Conservation (phyloP, 2,113 vertebrate species). For the Tyrannus savana region DNA sequence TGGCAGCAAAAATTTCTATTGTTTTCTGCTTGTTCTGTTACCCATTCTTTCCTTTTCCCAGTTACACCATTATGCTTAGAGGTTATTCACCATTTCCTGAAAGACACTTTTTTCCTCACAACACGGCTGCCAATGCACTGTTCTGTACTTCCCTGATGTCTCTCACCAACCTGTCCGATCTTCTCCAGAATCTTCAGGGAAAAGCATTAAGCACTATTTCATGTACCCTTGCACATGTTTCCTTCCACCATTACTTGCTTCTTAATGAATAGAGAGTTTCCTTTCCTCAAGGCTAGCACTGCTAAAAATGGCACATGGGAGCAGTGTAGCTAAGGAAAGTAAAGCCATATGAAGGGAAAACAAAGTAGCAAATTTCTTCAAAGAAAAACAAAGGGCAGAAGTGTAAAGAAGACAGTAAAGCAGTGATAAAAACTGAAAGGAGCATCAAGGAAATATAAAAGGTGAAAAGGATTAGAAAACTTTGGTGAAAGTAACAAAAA, state of each 20-base stretch:
- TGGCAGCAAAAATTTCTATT: neutral
- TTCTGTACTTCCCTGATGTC: neutral
- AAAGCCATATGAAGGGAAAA: neutral
- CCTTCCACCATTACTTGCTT: neutral
- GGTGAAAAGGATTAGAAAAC: neutral
- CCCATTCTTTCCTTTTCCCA: neutral
- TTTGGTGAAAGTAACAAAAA: neutral
- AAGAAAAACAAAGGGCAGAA: neutral
- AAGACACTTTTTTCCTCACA: neutral
- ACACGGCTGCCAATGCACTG: neutral
- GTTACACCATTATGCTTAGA: conserved; percentile 16
- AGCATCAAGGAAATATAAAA: neutral
- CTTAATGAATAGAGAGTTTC: neutral
- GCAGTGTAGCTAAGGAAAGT: neutral
- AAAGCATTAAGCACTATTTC: neutral
- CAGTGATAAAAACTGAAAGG: neutral
- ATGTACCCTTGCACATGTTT: neutral
- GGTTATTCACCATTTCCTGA: conserved; percentile 36
- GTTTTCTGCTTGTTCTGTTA: conserved; percentile 4
- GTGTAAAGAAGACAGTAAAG: neutral
- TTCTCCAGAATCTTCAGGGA: neutral
- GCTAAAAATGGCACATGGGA: neutral
- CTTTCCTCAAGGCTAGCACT: neutral
- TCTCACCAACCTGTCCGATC: neutral
- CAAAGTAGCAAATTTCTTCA: neutral